Conservation (phyloP, 2,888 invertebrate genomes). For the Cylindroiulus punctatus region DNA sequence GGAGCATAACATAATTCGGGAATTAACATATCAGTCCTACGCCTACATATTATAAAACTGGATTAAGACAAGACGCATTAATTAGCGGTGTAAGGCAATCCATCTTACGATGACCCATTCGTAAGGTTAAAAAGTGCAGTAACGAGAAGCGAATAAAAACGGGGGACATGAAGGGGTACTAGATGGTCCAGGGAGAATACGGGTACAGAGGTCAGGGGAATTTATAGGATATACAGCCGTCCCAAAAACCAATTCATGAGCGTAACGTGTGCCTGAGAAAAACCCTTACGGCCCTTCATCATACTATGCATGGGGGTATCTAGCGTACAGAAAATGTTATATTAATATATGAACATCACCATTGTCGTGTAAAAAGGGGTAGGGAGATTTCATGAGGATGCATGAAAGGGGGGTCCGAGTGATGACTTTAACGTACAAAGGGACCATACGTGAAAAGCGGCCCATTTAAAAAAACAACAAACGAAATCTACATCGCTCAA, state of each 20-base stretch:
- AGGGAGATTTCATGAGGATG: constrained; percentile 23
- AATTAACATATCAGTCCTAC: constrained; percentile 17
- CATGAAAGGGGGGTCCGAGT: neutral
- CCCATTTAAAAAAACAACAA: constrained; percentile 39
- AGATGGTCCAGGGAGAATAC: neutral
- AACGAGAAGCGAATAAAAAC: constrained; percentile 10
- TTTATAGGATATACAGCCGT: neutral
- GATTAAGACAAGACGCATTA: neutral
- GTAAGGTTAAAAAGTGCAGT: constrained; percentile 19
- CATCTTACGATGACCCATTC: constrained; percentile 28
- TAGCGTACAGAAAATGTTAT: constrained; percentile 45
- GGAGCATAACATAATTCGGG: neutral
- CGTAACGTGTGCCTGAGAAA: constrained; percentile 47
- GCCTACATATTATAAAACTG: constrained; percentile 11
- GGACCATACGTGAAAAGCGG: constrained; percentile 19
- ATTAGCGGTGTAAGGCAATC: constrained; percentile 30
- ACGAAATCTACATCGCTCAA: constrained; percentile 39
- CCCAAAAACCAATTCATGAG: constrained; percentile 22
- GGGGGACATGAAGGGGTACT: too few species aligned
- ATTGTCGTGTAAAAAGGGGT: constrained; percentile 37
- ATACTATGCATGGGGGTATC: constrained; percentile 29
- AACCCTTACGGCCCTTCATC: constrained; percentile 34
- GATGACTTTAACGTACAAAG: constrained; percentile 43
- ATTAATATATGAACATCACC: constrained; percentile 39
- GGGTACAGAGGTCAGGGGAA: neutral